Conservation (phyloP, 2,888 invertebrate species). For the Calameuta pallipes region DNA sequence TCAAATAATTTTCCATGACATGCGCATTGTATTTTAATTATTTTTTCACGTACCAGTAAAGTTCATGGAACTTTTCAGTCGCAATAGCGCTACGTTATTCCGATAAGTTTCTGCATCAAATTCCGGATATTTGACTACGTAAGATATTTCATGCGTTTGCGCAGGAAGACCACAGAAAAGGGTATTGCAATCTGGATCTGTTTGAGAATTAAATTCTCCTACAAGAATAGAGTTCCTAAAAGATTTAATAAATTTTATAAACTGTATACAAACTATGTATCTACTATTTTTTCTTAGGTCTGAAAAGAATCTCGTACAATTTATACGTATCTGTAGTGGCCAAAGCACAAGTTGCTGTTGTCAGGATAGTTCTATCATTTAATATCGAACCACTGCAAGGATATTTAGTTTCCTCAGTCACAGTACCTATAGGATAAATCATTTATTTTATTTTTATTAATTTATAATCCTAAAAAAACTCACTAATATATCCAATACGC, state of each 20-base stretch:
- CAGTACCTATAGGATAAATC: constrained; percentile 70
- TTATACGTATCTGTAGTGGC: constrained; percentile 82
- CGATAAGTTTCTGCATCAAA: constrained; percentile 70
- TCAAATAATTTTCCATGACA: neutral
- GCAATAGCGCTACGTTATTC: constrained; percentile 81
- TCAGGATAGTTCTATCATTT: constrained; percentile 72
- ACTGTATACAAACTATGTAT: constrained; percentile 6
- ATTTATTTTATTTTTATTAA: constrained; percentile 17
- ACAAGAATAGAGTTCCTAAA: constrained; percentile 77
- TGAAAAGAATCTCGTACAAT: constrained; percentile 70
- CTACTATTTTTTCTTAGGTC: constrained; percentile 7
- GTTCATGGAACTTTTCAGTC: constrained; percentile 76
- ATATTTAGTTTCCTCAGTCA: constrained; percentile 76
- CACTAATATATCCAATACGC: constrained; percentile 81
- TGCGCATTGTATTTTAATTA: neutral
- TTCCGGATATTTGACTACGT: constrained; percentile 81
- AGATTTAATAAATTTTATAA: neutral
- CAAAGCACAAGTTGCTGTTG: constrained; percentile 83
- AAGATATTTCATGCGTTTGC: constrained; percentile 78
- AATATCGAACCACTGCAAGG: constrained; percentile 84
- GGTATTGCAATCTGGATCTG: constrained; percentile 78
- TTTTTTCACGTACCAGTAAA: constrained; percentile 70
- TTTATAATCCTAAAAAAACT: constrained; percentile 47
- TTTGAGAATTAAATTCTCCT: constrained; percentile 80
- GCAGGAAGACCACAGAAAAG: constrained; percentile 81